phyloP scores from a whole-genome alignment of 2,797 vertebrate genomes.

The Melanotaenia nigrans region DNA sequence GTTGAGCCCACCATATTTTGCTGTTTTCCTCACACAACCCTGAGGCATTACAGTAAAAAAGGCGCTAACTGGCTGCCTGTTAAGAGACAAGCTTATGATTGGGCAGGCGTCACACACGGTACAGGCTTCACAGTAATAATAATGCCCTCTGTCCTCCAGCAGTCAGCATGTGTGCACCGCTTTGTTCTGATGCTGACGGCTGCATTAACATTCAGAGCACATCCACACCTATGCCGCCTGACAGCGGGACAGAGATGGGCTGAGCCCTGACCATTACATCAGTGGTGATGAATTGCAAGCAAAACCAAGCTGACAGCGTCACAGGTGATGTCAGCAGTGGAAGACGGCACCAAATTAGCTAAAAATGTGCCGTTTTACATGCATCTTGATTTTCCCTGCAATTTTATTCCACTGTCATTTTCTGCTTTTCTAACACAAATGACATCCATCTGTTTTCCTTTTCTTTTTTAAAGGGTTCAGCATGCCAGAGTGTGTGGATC shows the following conservation, averaged over 20 bases:
- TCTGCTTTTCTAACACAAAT: constrained; percentile 54
- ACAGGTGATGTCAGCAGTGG: constrained; percentile 41
- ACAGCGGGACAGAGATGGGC: constrained; percentile 9
- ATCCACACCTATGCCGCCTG: constrained; percentile 28
- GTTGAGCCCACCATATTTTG: constrained; percentile 13
- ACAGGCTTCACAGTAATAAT: constrained; percentile 20
- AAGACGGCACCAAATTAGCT: constrained; percentile 2
- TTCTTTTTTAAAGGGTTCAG: constrained; percentile 57
- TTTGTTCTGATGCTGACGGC: constrained; percentile 51
- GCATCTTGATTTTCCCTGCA: constrained; percentile 9
- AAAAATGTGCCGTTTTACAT: constrained; percentile 24
- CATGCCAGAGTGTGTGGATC: constrained; percentile 77
- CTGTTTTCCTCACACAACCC: constrained; percentile 42
- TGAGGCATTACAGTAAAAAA: constrained; percentile 43
- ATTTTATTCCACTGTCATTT: constrained; percentile 27
- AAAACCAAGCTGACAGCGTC: constrained; percentile 45
- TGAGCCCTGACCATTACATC: constrained; percentile 45
- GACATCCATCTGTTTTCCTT: constrained; percentile 73
- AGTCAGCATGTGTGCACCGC: constrained; percentile 11
- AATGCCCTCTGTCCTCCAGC: constrained; percentile 36
- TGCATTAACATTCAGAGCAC: constrained; percentile 60
- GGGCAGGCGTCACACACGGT: constrained; percentile 5
- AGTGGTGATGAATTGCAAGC: constrained; percentile 49
- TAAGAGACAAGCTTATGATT: constrained; percentile 40
- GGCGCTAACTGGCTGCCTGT: constrained; percentile 51